phyloP scores from a whole-genome alignment of 2,888 invertebrate genomes.

The Cephus pygmeus region DNA sequence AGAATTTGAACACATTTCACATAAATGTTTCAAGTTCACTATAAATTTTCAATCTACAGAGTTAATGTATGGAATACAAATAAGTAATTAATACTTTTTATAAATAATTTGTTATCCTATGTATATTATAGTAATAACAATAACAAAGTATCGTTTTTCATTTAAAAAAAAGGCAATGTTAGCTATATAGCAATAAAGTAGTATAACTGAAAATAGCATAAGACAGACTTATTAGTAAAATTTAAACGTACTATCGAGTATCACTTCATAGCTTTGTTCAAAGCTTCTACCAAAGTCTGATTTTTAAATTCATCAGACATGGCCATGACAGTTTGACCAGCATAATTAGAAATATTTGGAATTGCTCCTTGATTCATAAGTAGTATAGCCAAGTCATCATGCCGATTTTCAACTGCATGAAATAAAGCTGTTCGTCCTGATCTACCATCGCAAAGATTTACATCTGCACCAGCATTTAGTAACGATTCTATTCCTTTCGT shows the following conservation, averaged over 20 bases:
- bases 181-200: too few species aligned
- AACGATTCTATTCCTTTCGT: conserved; percentile 40
- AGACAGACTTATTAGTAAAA: too few species aligned
- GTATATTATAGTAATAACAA: too few species aligned
- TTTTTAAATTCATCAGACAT: conserved; percentile 44
- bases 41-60: too few species aligned
- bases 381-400: conserved; percentile 32
- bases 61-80: too few species aligned
- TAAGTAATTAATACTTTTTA: too few species aligned
- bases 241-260: not conserved
- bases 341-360: conserved; percentile 45
- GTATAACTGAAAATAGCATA: too few species aligned
- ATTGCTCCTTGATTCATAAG: conserved; percentile 46
- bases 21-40: too few species aligned
- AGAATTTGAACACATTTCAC: too few species aligned
- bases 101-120: too few species aligned
- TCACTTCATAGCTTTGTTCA: conserved; percentile 28
- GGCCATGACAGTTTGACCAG: conserved; percentile 49
- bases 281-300: conserved; percentile 32
- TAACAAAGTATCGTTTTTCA: too few species aligned
- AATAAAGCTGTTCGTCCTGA: conserved; percentile 59
- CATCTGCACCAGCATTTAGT: conserved; percentile 41
- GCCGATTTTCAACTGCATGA: conserved; percentile 51
- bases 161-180: too few species aligned
- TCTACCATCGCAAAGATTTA: conserved; percentile 51